A percentile compares a stretch with the other conserved stretches of the same genome.
Conservation (phyloP, 2,113 vertebrate genomes). For the Crotalus horridus region DNA sequence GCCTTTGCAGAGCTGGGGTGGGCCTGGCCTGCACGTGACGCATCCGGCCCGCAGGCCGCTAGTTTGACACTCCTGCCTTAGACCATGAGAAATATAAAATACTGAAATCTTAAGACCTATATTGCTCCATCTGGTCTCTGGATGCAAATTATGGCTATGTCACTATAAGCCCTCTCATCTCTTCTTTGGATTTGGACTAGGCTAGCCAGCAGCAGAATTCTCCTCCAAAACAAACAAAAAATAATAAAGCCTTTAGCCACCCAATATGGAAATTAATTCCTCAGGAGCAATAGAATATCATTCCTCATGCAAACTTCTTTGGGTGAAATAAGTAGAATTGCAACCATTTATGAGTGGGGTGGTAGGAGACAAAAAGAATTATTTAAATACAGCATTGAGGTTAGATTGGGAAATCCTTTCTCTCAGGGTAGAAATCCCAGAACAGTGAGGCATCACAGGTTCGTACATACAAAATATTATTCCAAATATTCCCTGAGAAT, state of each 20-base stretch:
- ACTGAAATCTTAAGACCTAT: neutral
- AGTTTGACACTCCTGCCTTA: neutral
- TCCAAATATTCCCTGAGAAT: slow-evolving; percentile 65
- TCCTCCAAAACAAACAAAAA: neutral
- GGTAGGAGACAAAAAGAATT: slow-evolving; percentile 34
- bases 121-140: neutral
- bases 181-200: slow-evolving; percentile 21
- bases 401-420: slow-evolving; percentile 61
- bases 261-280: neutral
- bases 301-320: neutral
- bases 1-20: too few relatives aligned
- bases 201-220: neutral
- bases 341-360: neutral
- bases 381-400: slow-evolving; percentile 52
- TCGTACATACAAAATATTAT: slow-evolving; percentile 66
- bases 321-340: neutral
- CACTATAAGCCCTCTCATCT: neutral
- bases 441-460: slow-evolving; percentile 57
- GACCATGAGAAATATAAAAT: neutral
- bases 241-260: neutral
- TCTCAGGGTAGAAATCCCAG: slow-evolving; percentile 64
- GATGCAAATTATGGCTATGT: neutral
- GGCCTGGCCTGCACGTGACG: too few relatives aligned
- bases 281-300: neutral
- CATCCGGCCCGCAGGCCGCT: too few relatives aligned